phyloP scores from a whole-genome alignment of 2,888 invertebrate species.

The Drosophila sordidula region DNA sequence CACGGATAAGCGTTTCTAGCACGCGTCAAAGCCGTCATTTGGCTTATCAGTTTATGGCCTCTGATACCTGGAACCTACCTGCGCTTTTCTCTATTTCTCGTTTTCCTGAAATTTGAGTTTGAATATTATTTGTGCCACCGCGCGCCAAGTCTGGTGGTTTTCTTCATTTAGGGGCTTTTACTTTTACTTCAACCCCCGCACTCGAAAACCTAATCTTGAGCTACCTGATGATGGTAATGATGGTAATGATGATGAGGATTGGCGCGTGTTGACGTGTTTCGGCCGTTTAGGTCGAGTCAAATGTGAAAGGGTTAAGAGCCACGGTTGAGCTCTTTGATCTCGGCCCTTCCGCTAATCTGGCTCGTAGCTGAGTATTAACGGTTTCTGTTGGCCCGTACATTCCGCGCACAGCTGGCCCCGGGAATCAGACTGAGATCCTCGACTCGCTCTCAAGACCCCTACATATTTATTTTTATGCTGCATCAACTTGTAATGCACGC shows the following conservation, averaged over 20 bases:
- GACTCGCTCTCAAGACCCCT: constrained; percentile 9
- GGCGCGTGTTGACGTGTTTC: constrained; percentile 38
- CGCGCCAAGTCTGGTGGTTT: constrained; percentile 25
- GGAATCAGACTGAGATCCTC: too few relatives aligned
- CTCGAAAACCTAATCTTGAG: constrained; percentile 1
- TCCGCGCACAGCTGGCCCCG: constrained; percentile 27
- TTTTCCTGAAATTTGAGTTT: constrained; percentile 42
- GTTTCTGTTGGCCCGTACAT: constrained; percentile 54
- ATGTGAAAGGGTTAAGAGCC: constrained; percentile 30
- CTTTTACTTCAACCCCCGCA: constrained; percentile 8
- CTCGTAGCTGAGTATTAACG: constrained; percentile 40
- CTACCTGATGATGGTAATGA: constrained; percentile 40
- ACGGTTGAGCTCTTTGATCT: constrained; percentile 16
- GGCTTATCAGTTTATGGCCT: constrained; percentile 29
- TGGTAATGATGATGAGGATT: constrained; percentile 15
- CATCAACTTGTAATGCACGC: constrained; percentile 4
- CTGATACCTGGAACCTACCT: constrained; percentile 43
- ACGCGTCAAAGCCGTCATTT: constrained; percentile 31
- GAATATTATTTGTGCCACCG: background rate
- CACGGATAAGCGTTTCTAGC: constrained; percentile 12
- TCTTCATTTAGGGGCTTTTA: constrained; percentile 36
- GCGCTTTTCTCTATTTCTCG: constrained; percentile 29
- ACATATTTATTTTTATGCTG: constrained; percentile 32
- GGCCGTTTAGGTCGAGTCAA: constrained; percentile 31
- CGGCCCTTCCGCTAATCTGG: constrained; percentile 14